Evolutionary conservation across 1,140 invertebrate genomes (phyloP).

Genomic region (Scaptomyza montana): DNA sequence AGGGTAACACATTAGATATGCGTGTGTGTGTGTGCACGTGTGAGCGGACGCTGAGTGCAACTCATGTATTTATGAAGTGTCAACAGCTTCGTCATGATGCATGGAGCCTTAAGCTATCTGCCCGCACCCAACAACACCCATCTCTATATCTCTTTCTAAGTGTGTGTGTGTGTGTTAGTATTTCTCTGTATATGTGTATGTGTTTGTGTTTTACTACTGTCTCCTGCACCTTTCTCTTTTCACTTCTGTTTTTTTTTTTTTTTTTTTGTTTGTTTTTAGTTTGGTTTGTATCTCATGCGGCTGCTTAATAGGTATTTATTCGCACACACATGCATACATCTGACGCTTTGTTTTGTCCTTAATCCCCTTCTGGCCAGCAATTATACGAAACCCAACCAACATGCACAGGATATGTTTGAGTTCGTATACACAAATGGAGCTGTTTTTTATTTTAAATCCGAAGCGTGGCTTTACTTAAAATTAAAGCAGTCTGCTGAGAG

Average conservation of each 20-base stretch:
- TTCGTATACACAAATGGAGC: background rate
- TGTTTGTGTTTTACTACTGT: constrained; percentile 31
- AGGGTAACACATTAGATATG: constrained; percentile 11
- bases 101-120: constrained; percentile 64
- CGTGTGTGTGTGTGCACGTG: constrained; percentile 25
- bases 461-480: no score
- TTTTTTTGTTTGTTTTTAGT: background rate
- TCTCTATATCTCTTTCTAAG: constrained; percentile 23
- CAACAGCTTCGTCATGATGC: constrained; percentile 77
- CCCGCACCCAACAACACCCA: constrained; percentile 34
- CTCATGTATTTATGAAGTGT: constrained; percentile 81
- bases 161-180: constrained; percentile 11
- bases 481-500: no score
- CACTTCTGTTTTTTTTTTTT: background rate
- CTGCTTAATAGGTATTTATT: constrained; percentile 34
- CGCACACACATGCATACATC: constrained; percentile 11
- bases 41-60: constrained; percentile 57
- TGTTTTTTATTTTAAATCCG: background rate
- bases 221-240: constrained; percentile 2
- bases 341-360: background rate
- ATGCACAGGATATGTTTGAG: background rate
- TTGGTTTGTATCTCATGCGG: constrained; percentile 10
- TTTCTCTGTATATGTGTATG: background rate
- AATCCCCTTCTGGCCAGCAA: constrained; percentile 10
- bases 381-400: constrained; percentile 1